Conservation (phyloP, 2,888 invertebrate species). For the Smittia aterrima region DNA sequence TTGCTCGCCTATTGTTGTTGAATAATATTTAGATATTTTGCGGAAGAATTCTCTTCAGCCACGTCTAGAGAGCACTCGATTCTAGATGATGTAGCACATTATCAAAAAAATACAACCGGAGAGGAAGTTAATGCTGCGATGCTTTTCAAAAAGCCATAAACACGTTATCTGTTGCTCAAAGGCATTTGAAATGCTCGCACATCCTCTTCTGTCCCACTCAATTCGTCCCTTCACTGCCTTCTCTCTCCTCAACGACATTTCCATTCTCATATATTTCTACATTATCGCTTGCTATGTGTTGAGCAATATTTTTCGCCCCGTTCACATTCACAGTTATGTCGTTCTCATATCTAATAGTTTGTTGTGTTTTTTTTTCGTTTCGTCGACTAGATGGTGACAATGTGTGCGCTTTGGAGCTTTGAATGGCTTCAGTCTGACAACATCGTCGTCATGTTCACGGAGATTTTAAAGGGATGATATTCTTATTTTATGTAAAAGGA, state of each 20-base stretch:
- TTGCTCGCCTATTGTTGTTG: background rate
- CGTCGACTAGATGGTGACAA: too few relatives aligned
- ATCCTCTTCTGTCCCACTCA: background rate
- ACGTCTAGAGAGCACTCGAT: background rate
- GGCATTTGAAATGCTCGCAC: slow-evolving; percentile 14
- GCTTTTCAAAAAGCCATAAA: slow-evolving; percentile 41
- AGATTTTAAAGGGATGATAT: slow-evolving; percentile 8
- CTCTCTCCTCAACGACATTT: background rate
- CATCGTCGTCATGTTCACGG: background rate
- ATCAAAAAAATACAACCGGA: slow-evolving; percentile 28
- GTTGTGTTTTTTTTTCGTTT: background rate
- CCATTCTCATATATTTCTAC: background rate
- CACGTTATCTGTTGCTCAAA: slow-evolving; percentile 40
- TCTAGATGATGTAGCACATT: slow-evolving; percentile 30
- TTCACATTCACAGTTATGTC: background rate
- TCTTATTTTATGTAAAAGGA: slow-evolving; percentile 16
- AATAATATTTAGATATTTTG: slow-evolving; percentile 36
- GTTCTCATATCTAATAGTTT: background rate
- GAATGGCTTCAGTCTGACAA: too few relatives aligned
- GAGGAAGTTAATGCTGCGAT: slow-evolving; percentile 32
- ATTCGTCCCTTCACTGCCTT: background rate
- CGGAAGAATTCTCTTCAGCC: background rate
- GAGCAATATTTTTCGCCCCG: background rate
- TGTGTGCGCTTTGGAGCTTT: too few relatives aligned
- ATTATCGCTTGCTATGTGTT: background rate